phyloP scores from a whole-genome alignment of 2,797 vertebrate genomes.

The Prionace glauca region DNA sequence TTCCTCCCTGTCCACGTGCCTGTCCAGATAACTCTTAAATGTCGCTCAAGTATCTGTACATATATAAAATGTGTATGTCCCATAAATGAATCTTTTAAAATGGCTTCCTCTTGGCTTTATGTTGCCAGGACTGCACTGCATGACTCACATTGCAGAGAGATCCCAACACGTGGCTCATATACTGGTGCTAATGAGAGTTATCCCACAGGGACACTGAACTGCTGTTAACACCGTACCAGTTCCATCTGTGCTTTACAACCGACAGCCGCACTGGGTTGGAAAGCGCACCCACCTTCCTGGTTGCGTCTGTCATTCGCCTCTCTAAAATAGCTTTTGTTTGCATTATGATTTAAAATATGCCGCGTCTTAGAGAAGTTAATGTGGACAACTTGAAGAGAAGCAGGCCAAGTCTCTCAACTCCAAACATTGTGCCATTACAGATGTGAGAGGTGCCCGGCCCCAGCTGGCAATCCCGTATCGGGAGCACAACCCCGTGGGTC shows the following conservation, averaged over 20 bases:
- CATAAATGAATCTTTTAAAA: not conserved
- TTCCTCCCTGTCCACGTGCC: too few species aligned
- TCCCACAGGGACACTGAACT: not conserved
- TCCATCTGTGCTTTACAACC: not conserved
- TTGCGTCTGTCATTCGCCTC: not conserved
- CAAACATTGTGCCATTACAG: not conserved
- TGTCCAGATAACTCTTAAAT: too few species aligned
- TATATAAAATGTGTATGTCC: too few species aligned
- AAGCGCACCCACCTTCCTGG: not conserved
- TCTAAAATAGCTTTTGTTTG: not conserved
- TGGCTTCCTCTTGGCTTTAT: not conserved
- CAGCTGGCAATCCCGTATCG: not conserved
- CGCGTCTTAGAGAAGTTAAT: not conserved
- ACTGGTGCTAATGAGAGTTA: not conserved
- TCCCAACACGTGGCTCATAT: not conserved
- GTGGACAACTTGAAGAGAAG: not conserved
- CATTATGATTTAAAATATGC: not conserved
- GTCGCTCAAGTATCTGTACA: too few species aligned
- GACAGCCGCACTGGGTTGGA: not conserved
- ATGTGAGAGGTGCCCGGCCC: not conserved
- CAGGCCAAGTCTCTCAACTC: not conserved
- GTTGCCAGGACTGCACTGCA: not conserved
- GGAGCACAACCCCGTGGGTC: not conserved
- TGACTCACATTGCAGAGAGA: not conserved
- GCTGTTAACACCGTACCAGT: not conserved